phyloP scores from a whole-genome alignment of 1,140 invertebrate species.

The Oryctes rhinoceros region DNA sequence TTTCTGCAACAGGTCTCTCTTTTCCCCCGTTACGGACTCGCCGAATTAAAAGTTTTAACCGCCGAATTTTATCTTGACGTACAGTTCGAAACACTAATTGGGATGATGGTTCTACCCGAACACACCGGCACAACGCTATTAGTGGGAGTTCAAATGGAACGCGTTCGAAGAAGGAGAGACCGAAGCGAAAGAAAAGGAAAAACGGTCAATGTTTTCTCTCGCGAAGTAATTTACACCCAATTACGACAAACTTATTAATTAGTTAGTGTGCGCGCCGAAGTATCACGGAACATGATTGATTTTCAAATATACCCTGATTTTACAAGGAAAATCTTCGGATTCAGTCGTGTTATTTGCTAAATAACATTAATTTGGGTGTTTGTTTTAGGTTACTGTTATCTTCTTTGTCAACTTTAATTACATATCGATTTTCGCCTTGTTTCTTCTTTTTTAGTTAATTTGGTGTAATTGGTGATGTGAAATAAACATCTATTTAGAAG shows the following conservation, averaged over 20 bases:
- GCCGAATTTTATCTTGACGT: conserved; percentile 22
- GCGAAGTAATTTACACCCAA: conserved; percentile 32
- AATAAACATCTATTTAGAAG: no score
- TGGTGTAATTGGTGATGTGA: no score
- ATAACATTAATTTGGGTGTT: conserved; percentile 9
- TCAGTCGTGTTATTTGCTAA: not conserved
- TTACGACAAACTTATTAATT: conserved; percentile 30
- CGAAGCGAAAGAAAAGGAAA: conserved; percentile 16
- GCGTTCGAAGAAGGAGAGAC: conserved; percentile 21
- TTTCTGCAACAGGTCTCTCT: conserved; percentile 3
- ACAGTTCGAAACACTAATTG: conserved; percentile 29
- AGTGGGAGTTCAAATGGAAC: conserved; percentile 18
- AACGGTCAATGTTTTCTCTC: conserved; percentile 22
- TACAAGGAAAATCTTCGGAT: not conserved
- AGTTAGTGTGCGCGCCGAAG: conserved; percentile 28
- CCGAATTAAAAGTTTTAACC: conserved; percentile 9
- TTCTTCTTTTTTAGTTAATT: no score
- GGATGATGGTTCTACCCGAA: conserved; percentile 24
- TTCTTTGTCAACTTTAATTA: not conserved
- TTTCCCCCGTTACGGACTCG: not conserved
- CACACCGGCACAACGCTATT: not conserved
- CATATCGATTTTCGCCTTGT: not conserved
- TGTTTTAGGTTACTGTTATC: not conserved
- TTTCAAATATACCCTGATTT: conserved; percentile 4
- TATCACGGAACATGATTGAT: conserved; percentile 35